Percentiles rank a stretch among this genome's conserved stretches.
These are phyloP conservation scores for Gracilinanus agilis DNA, from an alignment of 2,113 vertebrate species.

Conservation along the genomic window DNA sequence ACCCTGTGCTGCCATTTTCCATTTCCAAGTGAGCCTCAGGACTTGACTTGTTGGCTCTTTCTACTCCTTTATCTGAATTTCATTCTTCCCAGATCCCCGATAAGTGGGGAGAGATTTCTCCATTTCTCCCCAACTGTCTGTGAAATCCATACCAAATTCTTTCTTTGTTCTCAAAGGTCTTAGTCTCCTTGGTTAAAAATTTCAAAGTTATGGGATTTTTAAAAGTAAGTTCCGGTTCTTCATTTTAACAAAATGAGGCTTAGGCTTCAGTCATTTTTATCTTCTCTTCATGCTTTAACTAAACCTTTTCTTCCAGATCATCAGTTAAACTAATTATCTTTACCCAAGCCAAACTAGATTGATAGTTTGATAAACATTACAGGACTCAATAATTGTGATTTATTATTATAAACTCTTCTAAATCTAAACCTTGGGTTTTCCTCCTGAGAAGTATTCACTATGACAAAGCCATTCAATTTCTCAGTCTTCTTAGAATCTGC, in stretches of 20 bases:
- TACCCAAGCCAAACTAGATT: no score
- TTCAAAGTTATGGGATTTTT: background rate
- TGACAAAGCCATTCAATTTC: background rate
- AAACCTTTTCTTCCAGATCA: no score
- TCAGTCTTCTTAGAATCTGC: background rate
- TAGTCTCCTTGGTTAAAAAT: background rate
- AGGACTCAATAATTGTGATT: background rate
- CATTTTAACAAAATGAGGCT: background rate
- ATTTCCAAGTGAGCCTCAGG: background rate
- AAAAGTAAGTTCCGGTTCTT: background rate
- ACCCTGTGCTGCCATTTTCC: background rate
- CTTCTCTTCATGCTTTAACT: no score
- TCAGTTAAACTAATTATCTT: no score
- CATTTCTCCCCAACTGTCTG: background rate
- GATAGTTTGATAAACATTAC: background rate
- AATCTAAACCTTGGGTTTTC: background rate
- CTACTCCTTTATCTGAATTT: background rate
- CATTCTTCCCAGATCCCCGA: background rate
- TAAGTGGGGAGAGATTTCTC: background rate
- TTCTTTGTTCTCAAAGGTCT: background rate
- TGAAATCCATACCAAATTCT: background rate
- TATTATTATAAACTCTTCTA: background rate
- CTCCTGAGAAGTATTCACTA: background rate
- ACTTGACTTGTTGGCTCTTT: background rate
- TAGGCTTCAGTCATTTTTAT: background rate